These are phyloP conservation scores for Antechinus stuartii DNA, from an alignment of 2,113 vertebrate genomes.

Conservation along the genomic window DNA sequence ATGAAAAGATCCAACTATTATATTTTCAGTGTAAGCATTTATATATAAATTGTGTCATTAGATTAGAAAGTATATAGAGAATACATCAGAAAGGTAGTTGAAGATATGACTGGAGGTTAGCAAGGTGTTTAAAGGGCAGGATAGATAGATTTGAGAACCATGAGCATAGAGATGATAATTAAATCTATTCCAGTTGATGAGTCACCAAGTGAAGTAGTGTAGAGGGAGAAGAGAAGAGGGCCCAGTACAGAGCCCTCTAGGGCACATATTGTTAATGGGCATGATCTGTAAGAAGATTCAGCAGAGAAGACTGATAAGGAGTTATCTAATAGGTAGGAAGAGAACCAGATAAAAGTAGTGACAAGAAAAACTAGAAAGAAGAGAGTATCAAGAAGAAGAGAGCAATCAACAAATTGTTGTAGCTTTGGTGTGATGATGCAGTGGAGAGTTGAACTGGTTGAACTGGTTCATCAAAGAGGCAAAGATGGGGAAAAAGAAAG, in stretches of 20 bases:
- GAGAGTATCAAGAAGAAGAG: neutral
- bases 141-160: neutral
- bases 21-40: no score
- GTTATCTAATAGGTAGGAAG: neutral
- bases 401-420: neutral
- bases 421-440: neutral
- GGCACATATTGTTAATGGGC: neutral
- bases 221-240: neutral
- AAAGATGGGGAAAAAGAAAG: neutral
- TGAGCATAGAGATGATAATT: neutral
- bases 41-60: neutral
- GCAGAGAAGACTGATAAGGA: neutral
- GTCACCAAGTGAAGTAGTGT: neutral
- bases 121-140: neutral
- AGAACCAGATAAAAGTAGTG: neutral
- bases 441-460: neutral
- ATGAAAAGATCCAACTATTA: neutral
- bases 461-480: neutral
- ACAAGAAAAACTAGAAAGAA: neutral
- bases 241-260: neutral
- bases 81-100: neutral
- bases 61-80: neutral
- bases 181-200: neutral
- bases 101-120: neutral
- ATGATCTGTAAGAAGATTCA: neutral